Conservation (phyloP, 1,140 invertebrate species). For the Tetragonula clypearis region DNA sequence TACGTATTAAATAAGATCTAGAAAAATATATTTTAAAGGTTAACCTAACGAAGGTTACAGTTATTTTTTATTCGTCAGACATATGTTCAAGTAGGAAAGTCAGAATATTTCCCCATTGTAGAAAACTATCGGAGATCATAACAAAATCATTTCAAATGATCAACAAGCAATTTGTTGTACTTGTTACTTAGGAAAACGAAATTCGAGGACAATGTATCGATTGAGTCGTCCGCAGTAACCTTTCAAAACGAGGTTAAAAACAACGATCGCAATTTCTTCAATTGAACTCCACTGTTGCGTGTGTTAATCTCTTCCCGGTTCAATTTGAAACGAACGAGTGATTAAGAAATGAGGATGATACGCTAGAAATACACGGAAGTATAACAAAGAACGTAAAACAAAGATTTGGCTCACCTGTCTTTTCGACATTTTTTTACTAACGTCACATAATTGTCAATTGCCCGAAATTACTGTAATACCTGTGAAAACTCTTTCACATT, state of each 20-base stretch:
- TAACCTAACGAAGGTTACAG: constrained; percentile 41
- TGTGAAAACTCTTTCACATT: constrained; percentile 24
- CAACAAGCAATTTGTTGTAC: not conserved
- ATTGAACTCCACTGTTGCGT: not conserved
- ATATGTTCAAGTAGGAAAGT: not conserved
- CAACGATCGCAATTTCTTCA: constrained; percentile 4
- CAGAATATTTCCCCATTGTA: not conserved
- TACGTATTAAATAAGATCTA: not conserved
- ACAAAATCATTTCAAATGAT: not conserved
- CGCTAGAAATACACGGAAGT: not conserved
- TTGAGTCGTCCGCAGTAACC: constrained; percentile 52
- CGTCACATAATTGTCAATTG: constrained; percentile 42
- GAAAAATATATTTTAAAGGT: constrained; percentile 18
- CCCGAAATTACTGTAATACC: not conserved
- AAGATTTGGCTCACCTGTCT: constrained; percentile 31
- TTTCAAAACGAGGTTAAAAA: constrained; percentile 49
- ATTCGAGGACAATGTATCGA: constrained; percentile 54
- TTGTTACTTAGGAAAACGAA: constrained; percentile 34
- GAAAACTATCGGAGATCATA: not conserved
- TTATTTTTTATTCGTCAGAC: not conserved
- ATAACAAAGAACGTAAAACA: constrained; percentile 18
- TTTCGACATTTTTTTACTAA: constrained; percentile 32
- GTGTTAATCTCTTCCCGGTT: not conserved
- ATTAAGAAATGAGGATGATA: not conserved
- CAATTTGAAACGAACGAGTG: not conserved